Conservation (phyloP, 2,113 vertebrate genomes). For the Hassar affinis region DNA sequence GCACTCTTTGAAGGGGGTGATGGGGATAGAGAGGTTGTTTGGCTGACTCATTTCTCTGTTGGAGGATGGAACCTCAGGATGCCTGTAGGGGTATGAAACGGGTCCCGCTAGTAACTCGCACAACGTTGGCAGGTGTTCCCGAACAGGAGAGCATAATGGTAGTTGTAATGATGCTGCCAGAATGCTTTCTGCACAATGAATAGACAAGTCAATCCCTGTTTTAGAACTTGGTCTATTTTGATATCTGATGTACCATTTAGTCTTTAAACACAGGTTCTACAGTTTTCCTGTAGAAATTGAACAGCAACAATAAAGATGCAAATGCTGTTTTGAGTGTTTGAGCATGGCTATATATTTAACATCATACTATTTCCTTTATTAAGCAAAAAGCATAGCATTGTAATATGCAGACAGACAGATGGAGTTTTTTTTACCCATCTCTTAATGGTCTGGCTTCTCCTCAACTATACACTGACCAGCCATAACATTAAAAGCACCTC, state of each 20-base stretch:
- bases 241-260: background rate
- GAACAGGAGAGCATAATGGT: conserved; percentile 9
- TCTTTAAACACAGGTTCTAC: conserved; percentile 17
- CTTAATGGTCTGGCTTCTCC: background rate
- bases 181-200: conserved; percentile 27
- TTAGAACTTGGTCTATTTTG: conserved; percentile 6
- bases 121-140: conserved; percentile 40
- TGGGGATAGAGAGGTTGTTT: conserved; percentile 27
- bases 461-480: background rate
- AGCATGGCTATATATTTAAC: no score
- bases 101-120: conserved; percentile 28
- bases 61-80: conserved; percentile 49
- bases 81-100: conserved; percentile 39
- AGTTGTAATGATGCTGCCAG: background rate
- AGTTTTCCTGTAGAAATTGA: conserved; percentile 4
- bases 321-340: conserved; percentile 56
- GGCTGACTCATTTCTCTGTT: conserved; percentile 47
- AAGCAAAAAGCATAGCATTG: background rate
- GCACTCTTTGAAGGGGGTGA: conserved; percentile 30
- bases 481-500: no score
- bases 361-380: conserved; percentile 4
- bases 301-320: conserved; percentile 66
- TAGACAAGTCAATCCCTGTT: background rate
- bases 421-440: background rate
- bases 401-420: background rate